Percentiles rank a stretch among this genome's conserved stretches.
phyloP scores from a whole-genome alignment of 2,888 invertebrate genomes.

The Diaperis boleti region DNA sequence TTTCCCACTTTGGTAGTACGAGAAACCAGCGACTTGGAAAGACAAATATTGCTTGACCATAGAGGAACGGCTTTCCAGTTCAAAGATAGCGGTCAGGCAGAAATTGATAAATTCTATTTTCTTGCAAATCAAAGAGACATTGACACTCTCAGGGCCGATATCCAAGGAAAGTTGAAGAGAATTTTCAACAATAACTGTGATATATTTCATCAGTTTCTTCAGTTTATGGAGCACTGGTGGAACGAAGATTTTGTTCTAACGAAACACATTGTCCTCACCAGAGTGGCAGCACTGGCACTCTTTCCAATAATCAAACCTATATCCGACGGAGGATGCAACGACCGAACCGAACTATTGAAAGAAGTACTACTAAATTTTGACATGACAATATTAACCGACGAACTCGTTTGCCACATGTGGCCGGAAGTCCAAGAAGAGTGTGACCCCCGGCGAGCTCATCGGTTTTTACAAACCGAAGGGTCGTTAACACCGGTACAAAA shows the following conservation, averaged over 20 bases:
- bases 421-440: not conserved
- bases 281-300: not conserved
- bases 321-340: not conserved
- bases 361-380: not conserved
- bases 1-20: not conserved
- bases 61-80: not conserved
- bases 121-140: not conserved
- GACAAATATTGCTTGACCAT: not conserved
- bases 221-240: conserved; percentile 6
- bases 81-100: not conserved
- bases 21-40: not conserved
- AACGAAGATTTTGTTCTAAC: not conserved
- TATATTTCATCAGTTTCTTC: not conserved
- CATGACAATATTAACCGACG: not conserved
- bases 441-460: not conserved
- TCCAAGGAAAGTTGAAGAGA: not conserved
- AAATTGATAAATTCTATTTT: not conserved
- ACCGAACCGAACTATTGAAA: not conserved
- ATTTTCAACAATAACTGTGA: not conserved
- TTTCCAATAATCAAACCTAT: not conserved
- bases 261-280: not conserved
- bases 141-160: not conserved
- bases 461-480: not conserved
- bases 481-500: not conserved
- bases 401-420: not conserved